Conservation (phyloP, 2,113 vertebrate species). For the Girardinichthys multiradiatus region DNA sequence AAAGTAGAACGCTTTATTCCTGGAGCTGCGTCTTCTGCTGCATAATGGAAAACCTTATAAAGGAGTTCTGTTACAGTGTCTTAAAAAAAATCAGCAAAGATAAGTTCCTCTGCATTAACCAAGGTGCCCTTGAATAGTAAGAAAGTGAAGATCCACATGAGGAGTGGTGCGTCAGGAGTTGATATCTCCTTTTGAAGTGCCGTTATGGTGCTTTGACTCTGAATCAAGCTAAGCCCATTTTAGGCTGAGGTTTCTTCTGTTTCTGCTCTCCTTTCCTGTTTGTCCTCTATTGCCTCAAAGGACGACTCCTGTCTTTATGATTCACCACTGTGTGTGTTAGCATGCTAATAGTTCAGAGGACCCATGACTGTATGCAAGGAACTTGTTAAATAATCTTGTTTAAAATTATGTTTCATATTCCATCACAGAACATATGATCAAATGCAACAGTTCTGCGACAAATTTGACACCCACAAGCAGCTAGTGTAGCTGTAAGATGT, state of each 20-base stretch:
- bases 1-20: conserved; percentile 16
- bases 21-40: conserved; percentile 14
- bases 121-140: conserved; percentile 77
- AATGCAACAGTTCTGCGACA: conserved; percentile 57
- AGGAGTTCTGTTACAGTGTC: conserved; percentile 28
- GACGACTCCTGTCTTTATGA: conserved; percentile 39
- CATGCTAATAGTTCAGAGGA: conserved; percentile 64
- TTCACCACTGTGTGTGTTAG: conserved; percentile 40
- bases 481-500: conserved; percentile 46
- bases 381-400: neutral
- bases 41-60: conserved; percentile 25
- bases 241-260: conserved; percentile 59
- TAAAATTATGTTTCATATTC: too few relatives aligned
- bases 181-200: conserved; percentile 79
- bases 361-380: neutral
- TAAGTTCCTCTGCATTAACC: conserved; percentile 34
- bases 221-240: conserved; percentile 70
- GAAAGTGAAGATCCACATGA: conserved; percentile 60
- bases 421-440: conserved; percentile 50
- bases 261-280: conserved; percentile 49
- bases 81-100: conserved; percentile 37
- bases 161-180: conserved; percentile 61
- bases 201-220: conserved; percentile 67
- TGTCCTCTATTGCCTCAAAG: conserved; percentile 44
- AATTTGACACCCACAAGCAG: conserved; percentile 67